Percentiles rank a stretch among this genome's conserved stretches.
Conservation (phyloP, 2,888 invertebrate genomes). For the Helleia helle region DNA sequence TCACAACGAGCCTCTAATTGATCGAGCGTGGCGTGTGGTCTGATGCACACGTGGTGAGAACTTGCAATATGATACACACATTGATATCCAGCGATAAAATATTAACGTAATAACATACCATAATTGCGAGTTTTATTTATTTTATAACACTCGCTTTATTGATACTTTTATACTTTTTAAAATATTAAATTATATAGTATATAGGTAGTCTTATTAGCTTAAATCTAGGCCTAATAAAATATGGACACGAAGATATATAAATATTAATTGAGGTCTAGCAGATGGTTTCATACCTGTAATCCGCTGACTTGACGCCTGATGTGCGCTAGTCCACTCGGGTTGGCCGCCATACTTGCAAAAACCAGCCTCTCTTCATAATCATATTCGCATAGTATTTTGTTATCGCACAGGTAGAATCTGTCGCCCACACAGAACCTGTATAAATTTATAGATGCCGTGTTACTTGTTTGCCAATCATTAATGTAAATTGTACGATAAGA, state of each 20-base stretch:
- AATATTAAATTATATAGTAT: too few relatives aligned
- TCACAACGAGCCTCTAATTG: conserved; percentile 27
- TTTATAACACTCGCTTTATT: conserved; percentile 8
- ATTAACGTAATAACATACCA: conserved; percentile 22
- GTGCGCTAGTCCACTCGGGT: conserved; percentile 89
- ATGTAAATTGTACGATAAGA: conserved; percentile 7
- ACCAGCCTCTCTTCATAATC: conserved; percentile 94
- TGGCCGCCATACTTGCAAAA: conserved; percentile 91
- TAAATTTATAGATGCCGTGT: conserved; percentile 24
- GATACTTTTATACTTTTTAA: too few relatives aligned
- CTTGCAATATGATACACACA: conserved; percentile 19
- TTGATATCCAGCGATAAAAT: conserved; percentile 14
- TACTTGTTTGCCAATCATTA: conserved; percentile 15
- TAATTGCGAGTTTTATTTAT: conserved; percentile 11
- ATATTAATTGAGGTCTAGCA: too few relatives aligned
- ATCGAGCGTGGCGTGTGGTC: conserved; percentile 19
- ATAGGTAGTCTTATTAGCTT: too few relatives aligned
- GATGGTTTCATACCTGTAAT: conserved; percentile 62
- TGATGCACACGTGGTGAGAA: conserved; percentile 24
- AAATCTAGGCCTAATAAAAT: too few relatives aligned
- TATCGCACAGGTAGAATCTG: conserved; percentile 93
- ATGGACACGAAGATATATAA: too few relatives aligned
- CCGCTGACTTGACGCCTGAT: conserved; percentile 88
- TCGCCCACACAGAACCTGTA: conserved; percentile 95
- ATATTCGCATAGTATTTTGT: conserved; percentile 95